Percentiles rank a stretch among this genome's conserved stretches.
Evolutionary conservation across 1,140 invertebrate species (phyloP).

Genomic region (Lasioglossum albipes): DNA sequence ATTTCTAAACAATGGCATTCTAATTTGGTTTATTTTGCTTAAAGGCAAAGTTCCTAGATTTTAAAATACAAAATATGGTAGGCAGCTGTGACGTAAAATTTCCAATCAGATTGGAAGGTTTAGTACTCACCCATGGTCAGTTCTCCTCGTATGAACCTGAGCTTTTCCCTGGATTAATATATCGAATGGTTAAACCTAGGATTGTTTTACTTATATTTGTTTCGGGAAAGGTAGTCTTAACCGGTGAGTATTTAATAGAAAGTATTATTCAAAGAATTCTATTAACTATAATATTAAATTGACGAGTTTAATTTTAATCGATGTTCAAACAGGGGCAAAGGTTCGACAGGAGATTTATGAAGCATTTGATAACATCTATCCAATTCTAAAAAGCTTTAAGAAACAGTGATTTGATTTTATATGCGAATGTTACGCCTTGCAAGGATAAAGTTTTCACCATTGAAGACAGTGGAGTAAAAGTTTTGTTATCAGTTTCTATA

Average conservation of each 20-base stretch:
- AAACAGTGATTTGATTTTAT: conserved; percentile 85
- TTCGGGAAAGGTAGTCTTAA: conserved; percentile 98
- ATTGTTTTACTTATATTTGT: conserved; percentile 99
- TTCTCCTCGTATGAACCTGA: conserved; percentile 98
- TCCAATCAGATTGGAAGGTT: conserved; percentile 97
- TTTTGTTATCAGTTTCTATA: not conserved
- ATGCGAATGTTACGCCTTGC: not conserved
- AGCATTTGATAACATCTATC: conserved; percentile 99
- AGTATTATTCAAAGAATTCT: not conserved
- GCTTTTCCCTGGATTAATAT: conserved; percentile 99
- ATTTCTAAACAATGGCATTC: conserved; percentile 16
- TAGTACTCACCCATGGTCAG: conserved; percentile 97
- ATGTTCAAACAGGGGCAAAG: conserved; percentile 91
- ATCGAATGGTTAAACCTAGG: conserved; percentile 99
- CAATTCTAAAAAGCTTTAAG: conserved; percentile 99
- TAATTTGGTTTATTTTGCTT: conserved; percentile 16
- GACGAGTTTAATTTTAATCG: conserved; percentile 33
- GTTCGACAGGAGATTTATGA: conserved; percentile 99
- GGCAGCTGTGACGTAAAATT: conserved; percentile 99
- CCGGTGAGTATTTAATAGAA: conserved; percentile 81
- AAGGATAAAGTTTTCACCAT: not conserved
- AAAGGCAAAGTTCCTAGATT: conserved; percentile 98
- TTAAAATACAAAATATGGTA: conserved; percentile 99
- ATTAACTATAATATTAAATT: conserved; percentile 1
- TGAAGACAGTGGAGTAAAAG: not conserved